Percentiles rank a stretch among this genome's conserved stretches.
Conservation (phyloP, 2,888 invertebrate genomes). For the Microplitis deprimator region DNA sequence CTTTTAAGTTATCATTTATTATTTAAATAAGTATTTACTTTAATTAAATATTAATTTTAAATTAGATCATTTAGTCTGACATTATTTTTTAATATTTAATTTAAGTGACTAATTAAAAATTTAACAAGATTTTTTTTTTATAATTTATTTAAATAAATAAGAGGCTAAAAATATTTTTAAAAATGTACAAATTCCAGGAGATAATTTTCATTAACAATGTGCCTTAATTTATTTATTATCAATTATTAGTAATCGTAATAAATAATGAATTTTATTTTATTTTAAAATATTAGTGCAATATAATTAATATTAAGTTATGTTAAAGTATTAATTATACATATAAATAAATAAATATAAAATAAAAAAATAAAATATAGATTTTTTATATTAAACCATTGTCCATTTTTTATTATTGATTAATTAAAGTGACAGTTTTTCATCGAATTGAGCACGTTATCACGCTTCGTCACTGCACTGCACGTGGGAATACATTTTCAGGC, state of each 20-base stretch:
- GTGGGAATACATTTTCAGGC: too few relatives aligned
- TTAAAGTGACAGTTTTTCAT: not conserved
- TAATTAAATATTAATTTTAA: too few relatives aligned
- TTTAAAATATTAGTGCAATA: slow-evolving; percentile 24
- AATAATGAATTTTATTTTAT: not conserved
- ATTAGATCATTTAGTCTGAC: too few relatives aligned
- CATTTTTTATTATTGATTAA: not conserved
- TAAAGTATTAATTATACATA: not conserved
- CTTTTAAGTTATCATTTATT: not conserved
- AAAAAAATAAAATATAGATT: not conserved
- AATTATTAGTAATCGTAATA: not conserved
- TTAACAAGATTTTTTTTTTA: not conserved
- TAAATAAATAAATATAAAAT: not conserved
- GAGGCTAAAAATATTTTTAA: not conserved
- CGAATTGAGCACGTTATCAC: not conserved
- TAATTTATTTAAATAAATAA: not conserved
- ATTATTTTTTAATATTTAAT: not conserved
- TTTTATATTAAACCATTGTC: slow-evolving; percentile 7
- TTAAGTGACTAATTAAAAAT: not conserved
- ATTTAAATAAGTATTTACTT: not conserved
- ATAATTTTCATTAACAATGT: not conserved
- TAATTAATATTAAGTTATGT: slow-evolving; percentile 19
- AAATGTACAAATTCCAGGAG: not conserved
- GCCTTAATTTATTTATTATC: not conserved
- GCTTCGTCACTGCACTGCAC: too few relatives aligned